A percentile compares a stretch with the other conserved stretches of the same genome.
Conservation (phyloP, 35 echinoderm and acorn worm species). For the Ophioderma brevispina region DNA sequence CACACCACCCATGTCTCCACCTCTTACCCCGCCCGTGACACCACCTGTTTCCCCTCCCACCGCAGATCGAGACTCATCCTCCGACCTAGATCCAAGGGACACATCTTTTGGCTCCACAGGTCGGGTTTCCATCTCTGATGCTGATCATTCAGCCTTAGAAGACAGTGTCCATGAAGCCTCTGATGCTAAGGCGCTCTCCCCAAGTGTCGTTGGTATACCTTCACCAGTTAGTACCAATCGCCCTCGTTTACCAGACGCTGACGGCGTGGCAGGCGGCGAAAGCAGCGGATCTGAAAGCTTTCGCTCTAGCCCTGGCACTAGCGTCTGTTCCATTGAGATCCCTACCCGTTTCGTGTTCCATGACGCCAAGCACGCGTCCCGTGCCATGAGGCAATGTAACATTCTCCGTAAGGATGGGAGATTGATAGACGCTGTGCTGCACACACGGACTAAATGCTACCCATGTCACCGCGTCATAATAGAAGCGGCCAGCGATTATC, state of each 20-base stretch:
- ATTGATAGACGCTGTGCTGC: conserved; percentile 75
- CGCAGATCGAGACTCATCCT: background rate
- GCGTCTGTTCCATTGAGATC: conserved; percentile 47
- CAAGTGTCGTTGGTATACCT: background rate
- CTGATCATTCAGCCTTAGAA: background rate
- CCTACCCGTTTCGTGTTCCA: background rate
- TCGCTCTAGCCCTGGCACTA: background rate
- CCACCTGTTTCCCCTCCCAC: conserved; percentile 9
- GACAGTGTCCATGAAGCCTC: background rate
- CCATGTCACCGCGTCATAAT: conserved; percentile 79
- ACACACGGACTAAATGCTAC: conserved; percentile 72
- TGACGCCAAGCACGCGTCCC: conserved; percentile 10
- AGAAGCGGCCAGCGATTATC: conserved; percentile 63
- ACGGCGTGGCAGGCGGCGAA: background rate
- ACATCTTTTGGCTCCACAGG: background rate
- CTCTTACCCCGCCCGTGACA: background rate
- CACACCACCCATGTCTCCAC: background rate
- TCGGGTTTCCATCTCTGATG: background rate
- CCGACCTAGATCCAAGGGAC: background rate
- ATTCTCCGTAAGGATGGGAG: conserved; percentile 64
- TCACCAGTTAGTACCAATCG: background rate
- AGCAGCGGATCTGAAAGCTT: conserved; percentile 27
- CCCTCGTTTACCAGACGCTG: background rate
- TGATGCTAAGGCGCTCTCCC: background rate
- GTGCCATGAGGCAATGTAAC: conserved; percentile 46